phyloP scores from a whole-genome alignment of 2,113 vertebrate species.

The Corynorhinus townsendii region DNA sequence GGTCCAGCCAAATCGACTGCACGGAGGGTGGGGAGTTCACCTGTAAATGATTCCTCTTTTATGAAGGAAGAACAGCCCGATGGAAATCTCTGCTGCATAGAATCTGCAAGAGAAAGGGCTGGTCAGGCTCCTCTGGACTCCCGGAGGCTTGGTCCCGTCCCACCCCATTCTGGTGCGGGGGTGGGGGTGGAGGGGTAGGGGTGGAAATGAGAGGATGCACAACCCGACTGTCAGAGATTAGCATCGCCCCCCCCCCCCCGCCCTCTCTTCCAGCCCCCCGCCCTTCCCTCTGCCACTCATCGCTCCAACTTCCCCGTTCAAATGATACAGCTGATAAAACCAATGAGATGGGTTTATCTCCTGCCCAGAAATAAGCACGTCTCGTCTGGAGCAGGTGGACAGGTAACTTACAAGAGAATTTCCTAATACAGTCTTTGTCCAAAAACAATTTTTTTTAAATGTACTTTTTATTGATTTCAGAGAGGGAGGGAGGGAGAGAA shows the following conservation, averaged over 20 bases:
- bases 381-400: neutral
- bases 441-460: too few species aligned
- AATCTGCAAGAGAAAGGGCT: conserved; percentile 76
- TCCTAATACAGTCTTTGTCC: neutral
- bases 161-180: too few species aligned
- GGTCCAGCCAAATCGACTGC: fast-evolving
- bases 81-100: conserved; percentile 87
- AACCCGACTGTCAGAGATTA: neutral
- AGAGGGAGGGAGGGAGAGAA: too few species aligned
- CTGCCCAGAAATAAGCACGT: neutral
- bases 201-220: neutral
- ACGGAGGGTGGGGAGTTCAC: conserved; percentile 66
- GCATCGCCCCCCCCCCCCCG: fast-evolving
- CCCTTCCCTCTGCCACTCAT: neutral
- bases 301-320: neutral
- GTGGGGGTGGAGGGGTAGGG: too few species aligned
- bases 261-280: fast-evolving
- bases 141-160: neutral
- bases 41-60: conserved; percentile 93
- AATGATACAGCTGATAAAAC: neutral
- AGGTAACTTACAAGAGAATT: neutral
- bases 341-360: neutral
- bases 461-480: too few species aligned
- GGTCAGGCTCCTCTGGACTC: neutral
- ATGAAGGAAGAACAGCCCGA: conserved; percentile 86